Conservation (phyloP, 2,888 invertebrate genomes). For the Xestia c-nigrum region DNA sequence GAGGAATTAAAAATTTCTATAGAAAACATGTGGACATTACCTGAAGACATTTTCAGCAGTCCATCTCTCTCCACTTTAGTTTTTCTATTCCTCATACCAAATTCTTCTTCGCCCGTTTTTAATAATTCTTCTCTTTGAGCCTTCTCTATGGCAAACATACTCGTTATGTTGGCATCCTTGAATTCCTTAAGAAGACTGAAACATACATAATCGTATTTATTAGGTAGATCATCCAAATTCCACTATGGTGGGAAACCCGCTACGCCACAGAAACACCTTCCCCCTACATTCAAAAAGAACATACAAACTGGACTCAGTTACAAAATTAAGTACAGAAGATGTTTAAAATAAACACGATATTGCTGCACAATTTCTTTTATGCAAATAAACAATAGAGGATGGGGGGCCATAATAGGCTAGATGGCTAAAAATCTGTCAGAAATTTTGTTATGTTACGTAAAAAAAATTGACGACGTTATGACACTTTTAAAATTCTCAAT, state of each 20-base stretch:
- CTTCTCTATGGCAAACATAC: constrained; percentile 95
- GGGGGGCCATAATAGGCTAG: neutral
- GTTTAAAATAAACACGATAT: neutral
- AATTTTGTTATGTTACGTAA: too few species aligned
- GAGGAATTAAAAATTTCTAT: too few species aligned
- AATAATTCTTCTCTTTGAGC: constrained; percentile 93
- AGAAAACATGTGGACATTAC: constrained; percentile 64
- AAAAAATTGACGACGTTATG: too few species aligned
- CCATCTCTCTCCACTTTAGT: constrained; percentile 92
- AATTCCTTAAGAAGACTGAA: constrained; percentile 93
- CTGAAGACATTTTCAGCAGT: constrained; percentile 92
- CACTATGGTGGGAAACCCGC: neutral
- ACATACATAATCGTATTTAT: constrained; percentile 14
- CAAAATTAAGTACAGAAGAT: neutral
- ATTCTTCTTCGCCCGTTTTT: constrained; percentile 85
- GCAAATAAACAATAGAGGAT: neutral
- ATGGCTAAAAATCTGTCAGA: too few species aligned
- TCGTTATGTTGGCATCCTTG: constrained; percentile 94
- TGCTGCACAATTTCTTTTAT: neutral
- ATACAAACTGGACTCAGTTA: neutral
- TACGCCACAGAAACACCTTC: neutral
- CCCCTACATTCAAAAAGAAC: neutral
- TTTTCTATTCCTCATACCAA: constrained; percentile 90
- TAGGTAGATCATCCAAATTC: neutral
- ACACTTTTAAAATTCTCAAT: too few species aligned